Conservation (phyloP, 1,140 invertebrate species). For the Drosophila lowei region DNA sequence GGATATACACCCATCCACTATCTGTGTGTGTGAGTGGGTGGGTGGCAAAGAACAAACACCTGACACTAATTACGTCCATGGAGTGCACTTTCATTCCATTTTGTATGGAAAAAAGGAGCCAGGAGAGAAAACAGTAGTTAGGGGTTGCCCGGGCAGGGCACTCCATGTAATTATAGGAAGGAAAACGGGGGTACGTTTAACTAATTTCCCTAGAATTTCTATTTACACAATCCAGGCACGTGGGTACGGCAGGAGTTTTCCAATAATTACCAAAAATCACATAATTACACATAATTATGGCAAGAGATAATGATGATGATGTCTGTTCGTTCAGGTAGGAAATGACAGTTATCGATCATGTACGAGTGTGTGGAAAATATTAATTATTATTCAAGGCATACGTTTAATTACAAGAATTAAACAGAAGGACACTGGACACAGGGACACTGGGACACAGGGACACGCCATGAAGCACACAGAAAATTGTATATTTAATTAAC, state of each 20-base stretch:
- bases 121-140: constrained; percentile 24
- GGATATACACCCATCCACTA: background rate
- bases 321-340: constrained; percentile 12
- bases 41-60: constrained; percentile 42
- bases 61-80: constrained; percentile 60
- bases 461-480: constrained; percentile 40
- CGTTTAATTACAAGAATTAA: constrained; percentile 67
- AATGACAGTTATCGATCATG: constrained; percentile 14
- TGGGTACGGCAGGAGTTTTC: constrained; percentile 62
- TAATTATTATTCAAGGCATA: constrained; percentile 72
- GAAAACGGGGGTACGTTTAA: constrained; percentile 25
- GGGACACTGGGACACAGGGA: constrained; percentile 13
- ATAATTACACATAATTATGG: constrained; percentile 75
- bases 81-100: constrained; percentile 23
- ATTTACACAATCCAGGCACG: constrained; percentile 64
- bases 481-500: constrained; percentile 75
- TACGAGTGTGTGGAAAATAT: constrained; percentile 34
- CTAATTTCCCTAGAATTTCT: constrained; percentile 65
- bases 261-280: constrained; percentile 79
- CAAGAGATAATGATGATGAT: constrained; percentile 58
- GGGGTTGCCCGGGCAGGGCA: constrained; percentile 53
- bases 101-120: constrained; percentile 28
- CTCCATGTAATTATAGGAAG: constrained; percentile 59
- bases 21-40: background rate
- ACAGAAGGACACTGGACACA: constrained; percentile 4